Conservation (phyloP, 1,140 invertebrate genomes). For the Plutomurus gul region DNA sequence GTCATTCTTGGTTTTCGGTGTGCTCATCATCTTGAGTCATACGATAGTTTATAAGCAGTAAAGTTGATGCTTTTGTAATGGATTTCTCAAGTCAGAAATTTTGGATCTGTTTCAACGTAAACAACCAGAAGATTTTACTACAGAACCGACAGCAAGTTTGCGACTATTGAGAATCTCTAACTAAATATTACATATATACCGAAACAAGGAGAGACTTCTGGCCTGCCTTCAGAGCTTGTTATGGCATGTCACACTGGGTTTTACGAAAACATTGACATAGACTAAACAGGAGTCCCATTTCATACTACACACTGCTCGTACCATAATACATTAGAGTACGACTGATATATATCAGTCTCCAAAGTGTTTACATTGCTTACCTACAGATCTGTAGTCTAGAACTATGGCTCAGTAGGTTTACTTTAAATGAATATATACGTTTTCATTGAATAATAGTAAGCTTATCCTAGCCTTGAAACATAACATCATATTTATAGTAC, state of each 20-base stretch:
- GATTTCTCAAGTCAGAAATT: background rate
- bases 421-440: too few relatives aligned
- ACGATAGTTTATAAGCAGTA: background rate
- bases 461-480: too few relatives aligned
- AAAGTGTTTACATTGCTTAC: too few relatives aligned
- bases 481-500: too few relatives aligned
- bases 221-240: background rate
- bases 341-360: too few relatives aligned
- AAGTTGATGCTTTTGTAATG: slow-evolving; percentile 11
- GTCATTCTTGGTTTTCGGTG: background rate
- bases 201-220: background rate
- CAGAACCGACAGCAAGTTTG: too few relatives aligned
- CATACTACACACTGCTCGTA: background rate
- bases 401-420: too few relatives aligned
- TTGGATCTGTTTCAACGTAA: slow-evolving; percentile 24
- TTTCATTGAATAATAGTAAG: too few relatives aligned
- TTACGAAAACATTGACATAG: slow-evolving; percentile 5
- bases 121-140: slow-evolving; percentile 9
- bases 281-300: background rate
- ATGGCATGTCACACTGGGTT: background rate
- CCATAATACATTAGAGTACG: background rate
- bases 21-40: background rate
- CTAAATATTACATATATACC: background rate
- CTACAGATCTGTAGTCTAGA: too few relatives aligned
- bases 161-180: too few relatives aligned